Evolutionary conservation across 2,113 vertebrate species (phyloP).

Genomic region (Rhineura floridana): DNA sequence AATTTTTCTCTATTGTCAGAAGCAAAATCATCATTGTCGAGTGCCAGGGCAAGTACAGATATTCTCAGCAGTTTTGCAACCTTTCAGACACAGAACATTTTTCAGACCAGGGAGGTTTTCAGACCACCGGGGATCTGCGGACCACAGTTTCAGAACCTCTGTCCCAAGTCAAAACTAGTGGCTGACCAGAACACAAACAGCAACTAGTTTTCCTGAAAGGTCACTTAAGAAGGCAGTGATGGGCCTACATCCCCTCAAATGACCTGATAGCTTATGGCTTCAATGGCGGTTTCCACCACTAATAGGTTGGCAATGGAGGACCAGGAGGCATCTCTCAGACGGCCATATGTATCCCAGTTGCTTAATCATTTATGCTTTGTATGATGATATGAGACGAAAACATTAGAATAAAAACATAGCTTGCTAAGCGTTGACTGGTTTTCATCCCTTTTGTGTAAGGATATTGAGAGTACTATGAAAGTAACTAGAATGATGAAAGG

Average conservation of each 20-base stretch:
- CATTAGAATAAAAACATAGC: neutral
- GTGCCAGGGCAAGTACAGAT: no score
- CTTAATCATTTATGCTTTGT: neutral
- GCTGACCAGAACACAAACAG: no score
- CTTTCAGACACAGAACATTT: no score
- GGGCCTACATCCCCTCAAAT: no score
- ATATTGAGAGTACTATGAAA: rapidly evolving
- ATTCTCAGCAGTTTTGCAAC: no score
- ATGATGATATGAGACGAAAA: neutral
- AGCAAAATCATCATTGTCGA: no score
- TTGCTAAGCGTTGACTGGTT: neutral
- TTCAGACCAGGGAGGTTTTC: no score
- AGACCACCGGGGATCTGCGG: no score
- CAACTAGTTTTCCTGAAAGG: neutral
- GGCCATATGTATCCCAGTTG: neutral
- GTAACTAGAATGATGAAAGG: neutral
- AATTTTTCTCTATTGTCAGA: no score
- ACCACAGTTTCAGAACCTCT: no score
- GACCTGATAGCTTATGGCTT: no score
- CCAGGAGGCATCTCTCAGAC: neutral
- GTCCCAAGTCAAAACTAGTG: no score
- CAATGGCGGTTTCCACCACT: neutral
- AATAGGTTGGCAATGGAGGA: neutral
- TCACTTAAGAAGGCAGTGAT: neutral
- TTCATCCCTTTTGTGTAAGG: neutral